phyloP scores from a whole-genome alignment of 1,140 invertebrate species.

The Drosophila biarmipes region DNA sequence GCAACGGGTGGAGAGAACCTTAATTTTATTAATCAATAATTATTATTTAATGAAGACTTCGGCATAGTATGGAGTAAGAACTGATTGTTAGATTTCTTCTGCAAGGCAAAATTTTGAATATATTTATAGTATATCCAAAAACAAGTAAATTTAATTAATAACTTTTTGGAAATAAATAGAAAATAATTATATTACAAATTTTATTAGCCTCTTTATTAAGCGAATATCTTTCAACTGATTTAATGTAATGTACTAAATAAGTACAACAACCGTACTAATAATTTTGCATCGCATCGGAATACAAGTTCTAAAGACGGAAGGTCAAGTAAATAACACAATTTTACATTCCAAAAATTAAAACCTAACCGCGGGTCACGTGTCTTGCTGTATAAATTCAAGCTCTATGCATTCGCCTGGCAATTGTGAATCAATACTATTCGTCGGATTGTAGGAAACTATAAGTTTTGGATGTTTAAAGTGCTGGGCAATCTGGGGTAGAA shows the following conservation, averaged over 20 bases:
- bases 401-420: conserved; percentile 26
- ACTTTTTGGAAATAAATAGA: too few relatives aligned
- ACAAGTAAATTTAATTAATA: too few relatives aligned
- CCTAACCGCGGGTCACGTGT: conserved; percentile 4
- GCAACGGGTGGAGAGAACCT: background rate
- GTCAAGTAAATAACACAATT: background rate
- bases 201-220: background rate
- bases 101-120: background rate
- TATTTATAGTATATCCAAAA: background rate
- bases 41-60: too few relatives aligned
- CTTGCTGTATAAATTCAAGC: conserved; percentile 2
- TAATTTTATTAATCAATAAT: background rate
- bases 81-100: too few relatives aligned
- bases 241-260: background rate
- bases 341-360: background rate
- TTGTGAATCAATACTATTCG: conserved; percentile 4
- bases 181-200: too few relatives aligned
- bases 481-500: conserved; percentile 9
- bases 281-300: background rate
- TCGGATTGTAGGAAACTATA: conserved; percentile 4
- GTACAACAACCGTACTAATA: background rate
- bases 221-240: background rate
- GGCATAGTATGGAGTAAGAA: too few relatives aligned
- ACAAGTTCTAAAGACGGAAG: background rate
- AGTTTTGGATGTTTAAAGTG: conserved; percentile 27